Evolutionary conservation across 2,888 invertebrate species (phyloP).

Genomic region (Myopa tessellatipennis): DNA sequence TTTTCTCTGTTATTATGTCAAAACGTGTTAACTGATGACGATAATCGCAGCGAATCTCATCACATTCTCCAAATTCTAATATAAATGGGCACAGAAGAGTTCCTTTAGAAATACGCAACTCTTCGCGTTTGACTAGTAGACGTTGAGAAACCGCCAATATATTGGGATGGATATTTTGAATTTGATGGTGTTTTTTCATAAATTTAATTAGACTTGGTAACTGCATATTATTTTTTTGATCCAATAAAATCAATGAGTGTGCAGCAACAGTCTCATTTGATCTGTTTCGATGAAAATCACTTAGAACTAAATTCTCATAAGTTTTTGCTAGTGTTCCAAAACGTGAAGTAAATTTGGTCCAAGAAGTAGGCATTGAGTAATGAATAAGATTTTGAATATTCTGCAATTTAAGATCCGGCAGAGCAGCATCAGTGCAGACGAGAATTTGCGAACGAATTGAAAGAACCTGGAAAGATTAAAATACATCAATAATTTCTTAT

Average conservation of each 20-base stretch:
- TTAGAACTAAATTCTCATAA: constrained; percentile 66
- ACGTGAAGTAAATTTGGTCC: constrained; percentile 77
- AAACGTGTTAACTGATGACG: constrained; percentile 74
- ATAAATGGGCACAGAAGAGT: constrained; percentile 69
- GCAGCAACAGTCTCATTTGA: background rate
- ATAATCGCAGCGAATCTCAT: constrained; percentile 71
- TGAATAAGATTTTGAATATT: constrained; percentile 78
- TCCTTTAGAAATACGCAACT: constrained; percentile 48
- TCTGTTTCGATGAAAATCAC: constrained; percentile 43
- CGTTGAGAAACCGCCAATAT: constrained; percentile 50
- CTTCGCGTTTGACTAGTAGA: constrained; percentile 50
- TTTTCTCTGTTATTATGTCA: constrained; percentile 68
- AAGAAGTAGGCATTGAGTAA: constrained; percentile 75
- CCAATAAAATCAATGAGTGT: constrained; percentile 71
- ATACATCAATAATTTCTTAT: background rate
- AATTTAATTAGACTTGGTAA: constrained; percentile 74
- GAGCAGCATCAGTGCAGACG: constrained; percentile 77
- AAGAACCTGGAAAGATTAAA: background rate
- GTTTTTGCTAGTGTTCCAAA: constrained; percentile 76
- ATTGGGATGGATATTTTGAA: constrained; percentile 55
- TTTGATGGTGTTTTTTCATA: constrained; percentile 65
- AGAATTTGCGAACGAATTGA: constrained; percentile 66
- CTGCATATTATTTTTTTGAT: constrained; percentile 72
- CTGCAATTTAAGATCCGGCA: constrained; percentile 74
- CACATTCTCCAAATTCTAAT: constrained; percentile 76